Evolutionary conservation across 2,113 vertebrate genomes (phyloP), one percentile per base, ranked within the genome.

Genomic region (Cercocebus atys): DNA sequence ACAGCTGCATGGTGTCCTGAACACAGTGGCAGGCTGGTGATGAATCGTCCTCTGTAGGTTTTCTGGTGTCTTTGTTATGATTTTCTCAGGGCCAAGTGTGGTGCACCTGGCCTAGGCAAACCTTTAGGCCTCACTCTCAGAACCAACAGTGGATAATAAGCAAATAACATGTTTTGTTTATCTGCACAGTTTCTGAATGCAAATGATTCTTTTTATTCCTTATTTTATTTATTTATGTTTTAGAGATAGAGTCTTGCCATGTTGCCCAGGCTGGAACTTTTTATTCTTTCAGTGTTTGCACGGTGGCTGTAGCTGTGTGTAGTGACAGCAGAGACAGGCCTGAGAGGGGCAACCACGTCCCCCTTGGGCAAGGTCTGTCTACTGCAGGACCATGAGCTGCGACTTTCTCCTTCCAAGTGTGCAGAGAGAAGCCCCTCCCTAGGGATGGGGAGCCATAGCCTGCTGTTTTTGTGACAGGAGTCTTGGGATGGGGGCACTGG

Each of bases 231-330:
- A 64, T 64, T 14, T 30, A 32, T 32, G 61, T 64, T 64, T 30
- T 64, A 64, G 27, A 32, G 27, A 30, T 27, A 32, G 59, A 61
- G 61, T 64, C 61, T 64, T 64, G 27, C 61, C 5, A 5, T 64
- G 61, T 27, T 30, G 27, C 61, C 61, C 27, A 64, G 27, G 27
- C 61, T 64, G 27, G 27, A 64, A 27, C 27, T 30, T 64, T 30
- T 64, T 13, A 14, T 32, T 64, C 12, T 64, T 64, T 12, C 61
- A 30, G 61, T 64, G 12, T 68, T n/a, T 35, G 66, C 66, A 68
- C 7, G 0, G 16, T 2, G 59, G 75, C 59, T 4, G 7, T 35
- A 20, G 40, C 17, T 22, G 4, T 64, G 38, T 1, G 0, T 10
- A 4, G 18, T 7, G 7, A 0, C 1, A 13, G 27, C 35, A 55